These are phyloP conservation scores for Chalcis sispes DNA, from an alignment of 2,888 invertebrate genomes.

Conservation along the genomic window DNA sequence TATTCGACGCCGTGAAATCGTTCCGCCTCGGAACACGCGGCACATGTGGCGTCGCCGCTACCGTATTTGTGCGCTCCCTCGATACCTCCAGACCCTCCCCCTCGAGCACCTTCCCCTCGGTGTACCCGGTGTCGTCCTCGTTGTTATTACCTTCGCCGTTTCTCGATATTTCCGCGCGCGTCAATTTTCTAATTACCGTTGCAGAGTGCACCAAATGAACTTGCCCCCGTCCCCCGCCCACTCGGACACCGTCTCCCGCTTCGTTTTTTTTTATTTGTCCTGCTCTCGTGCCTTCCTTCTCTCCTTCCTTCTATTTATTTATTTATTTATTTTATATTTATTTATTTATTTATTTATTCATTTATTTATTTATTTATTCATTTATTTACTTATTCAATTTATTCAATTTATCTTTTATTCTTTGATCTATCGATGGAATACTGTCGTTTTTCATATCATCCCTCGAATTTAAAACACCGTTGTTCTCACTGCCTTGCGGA, in stretches of 20 bases:
- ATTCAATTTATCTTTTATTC: no score
- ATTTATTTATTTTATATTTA: background rate
- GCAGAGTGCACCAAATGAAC: constrained; percentile 41
- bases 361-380: no score
- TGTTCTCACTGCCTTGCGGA: no score
- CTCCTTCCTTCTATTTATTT: background rate
- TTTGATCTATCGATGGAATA: no score
- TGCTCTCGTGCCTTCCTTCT: background rate
- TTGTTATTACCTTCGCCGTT: constrained; percentile 56
- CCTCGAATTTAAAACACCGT: no score
- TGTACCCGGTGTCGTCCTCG: constrained; percentile 57
- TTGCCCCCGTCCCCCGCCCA: background rate
- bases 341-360: no score
- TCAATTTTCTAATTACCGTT: constrained; percentile 56
- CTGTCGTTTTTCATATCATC: no score
- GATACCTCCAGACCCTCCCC: background rate
- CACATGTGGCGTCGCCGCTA: constrained; percentile 65
- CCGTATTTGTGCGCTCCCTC: constrained; percentile 12
- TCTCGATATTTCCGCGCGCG: constrained; percentile 42
- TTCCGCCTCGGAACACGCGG: constrained; percentile 71
- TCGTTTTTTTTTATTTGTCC: background rate
- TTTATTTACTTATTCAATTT: no score
- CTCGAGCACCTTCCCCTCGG: background rate
- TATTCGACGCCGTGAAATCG: constrained; percentile 71
- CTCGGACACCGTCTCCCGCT: background rate